Base-by-base conservation (phyloP, 1,140 invertebrate species). In the Luehdorfia chinensis region DNA sequence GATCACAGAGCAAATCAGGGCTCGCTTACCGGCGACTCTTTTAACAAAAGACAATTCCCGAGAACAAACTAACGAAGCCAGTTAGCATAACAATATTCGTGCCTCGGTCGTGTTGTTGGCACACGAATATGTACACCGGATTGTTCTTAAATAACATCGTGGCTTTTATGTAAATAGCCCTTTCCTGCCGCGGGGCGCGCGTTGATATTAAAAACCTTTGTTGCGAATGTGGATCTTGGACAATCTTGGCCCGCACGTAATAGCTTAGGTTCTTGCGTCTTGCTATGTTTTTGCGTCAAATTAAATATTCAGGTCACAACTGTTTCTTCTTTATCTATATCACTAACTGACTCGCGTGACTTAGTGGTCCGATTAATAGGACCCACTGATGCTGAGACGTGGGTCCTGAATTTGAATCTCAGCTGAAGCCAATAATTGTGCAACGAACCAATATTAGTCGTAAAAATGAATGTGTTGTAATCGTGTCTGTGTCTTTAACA, bases 71-170 rank as follows among this genome's bases (percentile, higher is more conserved):
- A 84, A 84, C 80, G 80, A 84, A 77, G 75, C 59, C 76, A 75
- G 75, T 83, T 84, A 80, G 75, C 76, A 77, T 84, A 84, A 80
- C 75, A 83, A 84, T 84, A 83, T 84, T 81, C 77, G 63, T 76
- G 68, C 68, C 55, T 60, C 57, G 59, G 54, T 66, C 62, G 63
- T 67, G 65, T 71, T 64, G 61, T 62, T 59, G 51, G 49, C 58
- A 65, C 71, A 70, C 64, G 59, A 64, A 58, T 58, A 54, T 70
- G 60, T 80, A 68, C 51, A 62, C 50, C 50, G 68, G 68, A 68
- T 79, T 75, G 71, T 75, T 76, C 68, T 74, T 77, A 75, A 76
- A 79, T 68, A 75, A 69, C 59, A 71, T 71, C 67, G 66, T 69
- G 64, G 68, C 67, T 74, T 76, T 73, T 80, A 84, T 78, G 78